phyloP scores from a whole-genome alignment of 2,113 vertebrate species.

The Plectropomus leopardus region DNA sequence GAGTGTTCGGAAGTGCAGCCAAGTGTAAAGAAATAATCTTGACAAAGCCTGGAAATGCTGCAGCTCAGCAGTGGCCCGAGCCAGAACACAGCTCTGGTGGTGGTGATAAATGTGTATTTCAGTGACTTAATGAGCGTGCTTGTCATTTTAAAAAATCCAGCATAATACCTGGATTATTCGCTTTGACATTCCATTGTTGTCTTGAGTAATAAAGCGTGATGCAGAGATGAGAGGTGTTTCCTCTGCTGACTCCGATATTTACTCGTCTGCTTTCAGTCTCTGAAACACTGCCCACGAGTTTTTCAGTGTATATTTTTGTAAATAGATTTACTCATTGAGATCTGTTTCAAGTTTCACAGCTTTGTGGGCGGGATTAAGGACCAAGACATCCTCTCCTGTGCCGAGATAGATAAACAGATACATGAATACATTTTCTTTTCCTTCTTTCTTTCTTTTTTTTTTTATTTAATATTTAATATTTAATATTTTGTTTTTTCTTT shows the following conservation, averaged over 20 bases:
- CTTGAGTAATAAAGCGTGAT: background rate
- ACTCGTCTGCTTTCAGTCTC: background rate
- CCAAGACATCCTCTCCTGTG: background rate
- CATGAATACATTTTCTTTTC: too few relatives aligned
- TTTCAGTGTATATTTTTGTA: background rate
- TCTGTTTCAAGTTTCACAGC: background rate
- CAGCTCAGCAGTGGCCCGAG: slow-evolving; percentile 38
- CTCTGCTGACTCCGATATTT: background rate
- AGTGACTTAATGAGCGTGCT: too few relatives aligned
- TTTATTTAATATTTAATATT: too few relatives aligned
- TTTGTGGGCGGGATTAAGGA: background rate
- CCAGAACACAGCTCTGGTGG: slow-evolving; percentile 14
- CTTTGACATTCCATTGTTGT: background rate
- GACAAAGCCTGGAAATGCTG: slow-evolving; percentile 59
- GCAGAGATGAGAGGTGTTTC: too few relatives aligned
- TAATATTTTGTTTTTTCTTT: too few relatives aligned
- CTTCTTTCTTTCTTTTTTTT: too few relatives aligned
- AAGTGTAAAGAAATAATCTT: slow-evolving; percentile 61
- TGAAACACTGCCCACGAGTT: background rate
- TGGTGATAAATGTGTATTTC: slow-evolving; percentile 23
- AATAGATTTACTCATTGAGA: background rate
- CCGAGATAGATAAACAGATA: background rate
- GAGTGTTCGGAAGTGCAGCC: slow-evolving; percentile 52
- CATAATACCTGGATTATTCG: background rate
- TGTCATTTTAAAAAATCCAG: background rate